These are phyloP conservation scores for Xerus inauris DNA, from an alignment of 2,113 vertebrate genomes.

Conservation along the genomic window DNA sequence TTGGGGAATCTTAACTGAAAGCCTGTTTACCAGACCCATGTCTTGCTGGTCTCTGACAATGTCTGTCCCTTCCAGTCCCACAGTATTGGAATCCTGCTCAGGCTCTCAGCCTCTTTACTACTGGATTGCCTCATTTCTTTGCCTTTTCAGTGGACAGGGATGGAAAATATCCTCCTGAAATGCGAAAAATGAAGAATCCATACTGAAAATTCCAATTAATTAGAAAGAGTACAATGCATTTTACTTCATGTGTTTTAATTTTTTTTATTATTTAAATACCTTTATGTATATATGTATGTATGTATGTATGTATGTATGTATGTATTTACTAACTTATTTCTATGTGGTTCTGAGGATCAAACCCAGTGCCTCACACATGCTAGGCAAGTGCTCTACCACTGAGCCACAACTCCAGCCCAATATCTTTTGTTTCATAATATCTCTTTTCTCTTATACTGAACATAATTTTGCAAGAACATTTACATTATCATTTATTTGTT, in stretches of 20 bases:
- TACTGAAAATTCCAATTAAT: conserved; percentile 2
- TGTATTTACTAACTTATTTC: too few relatives aligned
- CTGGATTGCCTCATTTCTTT: neutral
- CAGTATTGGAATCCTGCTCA: neutral
- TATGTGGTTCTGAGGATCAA: too few relatives aligned
- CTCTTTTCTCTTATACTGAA: conserved; percentile 2
- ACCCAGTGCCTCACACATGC: too few relatives aligned
- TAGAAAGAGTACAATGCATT: conserved; percentile 19
- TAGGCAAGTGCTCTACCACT: too few relatives aligned
- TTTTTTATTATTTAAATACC: too few relatives aligned
- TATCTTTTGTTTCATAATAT: conserved; percentile 12
- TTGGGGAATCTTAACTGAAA: neutral
- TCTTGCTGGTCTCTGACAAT: neutral
- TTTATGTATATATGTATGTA: too few relatives aligned
- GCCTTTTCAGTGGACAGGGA: neutral
- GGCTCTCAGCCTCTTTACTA: neutral
- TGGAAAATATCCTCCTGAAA: neutral
- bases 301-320: too few relatives aligned
- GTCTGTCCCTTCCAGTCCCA: neutral
- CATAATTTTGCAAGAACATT: conserved; percentile 4
- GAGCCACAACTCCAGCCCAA: too few relatives aligned
- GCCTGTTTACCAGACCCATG: neutral
- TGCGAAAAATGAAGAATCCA: neutral
- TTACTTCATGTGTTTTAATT: too few relatives aligned
- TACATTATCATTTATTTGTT: conserved; percentile 40